Base-by-base conservation (phyloP, 2,888 invertebrate species). In the Lomographa bimaculata region DNA sequence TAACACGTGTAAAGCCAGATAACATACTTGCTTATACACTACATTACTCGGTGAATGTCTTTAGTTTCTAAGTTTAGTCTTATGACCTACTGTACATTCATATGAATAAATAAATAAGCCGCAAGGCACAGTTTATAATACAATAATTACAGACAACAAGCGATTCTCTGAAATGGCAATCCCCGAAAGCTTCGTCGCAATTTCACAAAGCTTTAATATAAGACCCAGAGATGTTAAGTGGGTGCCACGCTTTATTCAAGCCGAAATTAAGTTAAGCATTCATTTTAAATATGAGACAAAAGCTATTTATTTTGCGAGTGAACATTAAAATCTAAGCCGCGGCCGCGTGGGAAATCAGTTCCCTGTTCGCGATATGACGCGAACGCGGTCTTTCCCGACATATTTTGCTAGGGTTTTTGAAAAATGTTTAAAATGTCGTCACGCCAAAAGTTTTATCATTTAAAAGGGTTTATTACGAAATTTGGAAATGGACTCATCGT, bases 301-400 rank as follows among this genome's bases (percentile, higher is more conserved):
- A 54, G 55, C 54, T 64, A 60, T 71, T 64, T 71, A 64, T 66
- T 62, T 62, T 48, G 54, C 43, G 54, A 61, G 64, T 64, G 64
- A 67, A 66, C 61, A 70, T 76, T 73, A 71, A 69, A 76, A 68
- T 69, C 62, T 66, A 71, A 71, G 60, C 60, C 63, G 51, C 47
- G 46, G 39, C 10, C 10, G 42, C 77, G 3, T 16, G 79, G 78
- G 79, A 78, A 79, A 79, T 79, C 76, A 79, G 54, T 54, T 58
- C 46, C 46, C 39, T 55, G 55, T 60, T 65, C 50, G 55, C 61
- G 61, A 68, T 71, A 67, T 64, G 69, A 63, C 62, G 62, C 44
- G 30, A 14, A 14, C 5, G 9, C 42, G 25, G 34, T 23, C 35
- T 51, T 55, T 58, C 57, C 50, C 36, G 52, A 50, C 54, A 51